Conservation (phyloP, 2,113 vertebrate species). For the Stigmatopora argus region DNA sequence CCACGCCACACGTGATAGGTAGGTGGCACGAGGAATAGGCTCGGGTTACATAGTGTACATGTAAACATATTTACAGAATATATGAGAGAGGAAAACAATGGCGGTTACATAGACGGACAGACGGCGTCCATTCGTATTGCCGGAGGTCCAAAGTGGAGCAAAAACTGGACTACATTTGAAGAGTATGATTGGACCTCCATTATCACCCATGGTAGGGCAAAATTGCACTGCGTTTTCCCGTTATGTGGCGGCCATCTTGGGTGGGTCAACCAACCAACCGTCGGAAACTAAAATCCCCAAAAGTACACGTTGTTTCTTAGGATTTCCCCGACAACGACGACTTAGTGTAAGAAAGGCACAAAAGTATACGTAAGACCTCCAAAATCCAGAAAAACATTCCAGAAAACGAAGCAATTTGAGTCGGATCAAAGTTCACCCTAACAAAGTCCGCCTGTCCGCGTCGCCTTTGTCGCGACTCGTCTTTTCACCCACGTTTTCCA, state of each 20-base stretch:
- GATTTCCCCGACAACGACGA: too few species aligned
- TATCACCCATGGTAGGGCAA: too few species aligned
- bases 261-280: too few species aligned
- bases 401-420: background rate
- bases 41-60: background rate
- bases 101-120: constrained; percentile 29
- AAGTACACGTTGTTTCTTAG: too few species aligned
- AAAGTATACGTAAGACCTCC: constrained; percentile 47
- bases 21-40: constrained; percentile 33
- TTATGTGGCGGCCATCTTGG: too few species aligned
- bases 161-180: constrained; percentile 10
- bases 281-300: too few species aligned
- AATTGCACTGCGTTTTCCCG: too few species aligned
- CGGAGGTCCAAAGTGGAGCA: constrained; percentile 27
- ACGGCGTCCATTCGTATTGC: constrained; percentile 53
- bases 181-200: background rate
- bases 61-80: constrained; percentile 58
- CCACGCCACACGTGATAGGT: constrained; percentile 44
- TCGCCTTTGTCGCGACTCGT: too few species aligned
- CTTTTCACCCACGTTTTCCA: too few species aligned
- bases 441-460: too few species aligned
- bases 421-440: too few species aligned
- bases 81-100: constrained; percentile 11
- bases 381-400: constrained; percentile 14
- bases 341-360: constrained; percentile 58